phyloP scores from a whole-genome alignment of 2,113 vertebrate genomes.

The Abramis brama region DNA sequence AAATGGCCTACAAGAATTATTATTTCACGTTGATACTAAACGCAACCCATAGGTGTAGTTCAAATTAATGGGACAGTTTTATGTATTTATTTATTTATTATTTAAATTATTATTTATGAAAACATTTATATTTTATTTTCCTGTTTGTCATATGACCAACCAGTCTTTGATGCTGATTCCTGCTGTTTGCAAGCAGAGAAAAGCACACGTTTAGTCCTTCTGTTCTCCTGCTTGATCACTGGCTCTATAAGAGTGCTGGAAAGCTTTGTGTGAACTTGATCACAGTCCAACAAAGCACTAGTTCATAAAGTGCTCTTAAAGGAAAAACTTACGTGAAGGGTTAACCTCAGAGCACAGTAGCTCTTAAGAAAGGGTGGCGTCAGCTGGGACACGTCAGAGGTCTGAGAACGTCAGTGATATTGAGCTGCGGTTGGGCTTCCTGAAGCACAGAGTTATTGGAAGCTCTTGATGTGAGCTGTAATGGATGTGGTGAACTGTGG shows the following conservation, averaged over 20 bases:
- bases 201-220: not conserved
- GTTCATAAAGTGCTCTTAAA: not conserved
- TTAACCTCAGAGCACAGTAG: not conserved
- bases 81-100: no score
- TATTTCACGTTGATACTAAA: no score
- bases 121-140: no score
- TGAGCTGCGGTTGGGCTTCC: conserved; percentile 20
- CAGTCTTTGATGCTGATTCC: no score
- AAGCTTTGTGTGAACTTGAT: not conserved
- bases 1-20: no score
- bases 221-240: not conserved
- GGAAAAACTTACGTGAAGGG: not conserved
- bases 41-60: no score
- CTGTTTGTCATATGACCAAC: no score
- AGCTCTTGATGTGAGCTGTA: conserved; percentile 18
- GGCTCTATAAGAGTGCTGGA: not conserved
- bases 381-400: conserved; percentile 23
- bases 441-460: not conserved
- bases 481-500: conserved; percentile 21
- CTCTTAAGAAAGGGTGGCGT: not conserved
- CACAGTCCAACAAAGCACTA: not conserved
- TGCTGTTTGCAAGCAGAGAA: not conserved
- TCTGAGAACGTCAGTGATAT: not conserved
- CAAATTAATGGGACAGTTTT: no score
- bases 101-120: no score